phyloP scores from a whole-genome alignment of 1,140 invertebrate species.

The Diploscapter pachys region DNA sequence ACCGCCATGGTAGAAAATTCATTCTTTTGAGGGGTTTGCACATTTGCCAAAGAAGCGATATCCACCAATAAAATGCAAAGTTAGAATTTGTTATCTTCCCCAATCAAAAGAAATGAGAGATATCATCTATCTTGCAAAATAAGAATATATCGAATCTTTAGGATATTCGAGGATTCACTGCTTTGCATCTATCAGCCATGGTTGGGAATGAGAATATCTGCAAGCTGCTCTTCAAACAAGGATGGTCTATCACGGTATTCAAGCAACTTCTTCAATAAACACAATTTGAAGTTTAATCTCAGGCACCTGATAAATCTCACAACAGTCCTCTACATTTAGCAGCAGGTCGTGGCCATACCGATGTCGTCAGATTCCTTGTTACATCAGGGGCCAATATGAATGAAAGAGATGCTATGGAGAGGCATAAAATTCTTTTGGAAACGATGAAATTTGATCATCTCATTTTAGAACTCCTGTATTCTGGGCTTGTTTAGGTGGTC shows the following conservation, averaged over 20 bases:
- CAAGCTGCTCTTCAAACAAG: constrained; percentile 20
- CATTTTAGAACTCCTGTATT: constrained; percentile 27
- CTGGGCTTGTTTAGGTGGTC: constrained; percentile 29
- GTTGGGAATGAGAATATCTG: constrained; percentile 23
- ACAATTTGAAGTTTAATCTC: not conserved
- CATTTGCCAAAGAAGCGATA: not conserved
- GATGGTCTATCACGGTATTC: constrained; percentile 13
- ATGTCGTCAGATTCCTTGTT: constrained; percentile 20
- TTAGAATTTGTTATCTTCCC: constrained; percentile 1
- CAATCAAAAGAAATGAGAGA: not conserved
- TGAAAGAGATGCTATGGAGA: constrained; percentile 22
- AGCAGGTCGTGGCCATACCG: constrained; percentile 20
- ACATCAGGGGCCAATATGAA: constrained; percentile 19
- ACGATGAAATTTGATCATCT: not conserved
- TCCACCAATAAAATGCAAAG: not conserved
- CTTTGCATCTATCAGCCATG: constrained; percentile 31
- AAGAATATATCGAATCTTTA: constrained; percentile 3
- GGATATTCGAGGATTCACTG: constrained; percentile 30
- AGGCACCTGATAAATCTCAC: constrained; percentile 20
- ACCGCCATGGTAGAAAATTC: not conserved
- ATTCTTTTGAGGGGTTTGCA: not conserved
- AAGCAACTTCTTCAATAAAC: not conserved
- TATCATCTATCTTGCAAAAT: constrained; percentile 1
- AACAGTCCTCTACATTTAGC: constrained; percentile 33
- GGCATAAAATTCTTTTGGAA: not conserved